Base-by-base conservation (phyloP, 2,797 vertebrate genomes). In the Xenopus petersii region DNA sequence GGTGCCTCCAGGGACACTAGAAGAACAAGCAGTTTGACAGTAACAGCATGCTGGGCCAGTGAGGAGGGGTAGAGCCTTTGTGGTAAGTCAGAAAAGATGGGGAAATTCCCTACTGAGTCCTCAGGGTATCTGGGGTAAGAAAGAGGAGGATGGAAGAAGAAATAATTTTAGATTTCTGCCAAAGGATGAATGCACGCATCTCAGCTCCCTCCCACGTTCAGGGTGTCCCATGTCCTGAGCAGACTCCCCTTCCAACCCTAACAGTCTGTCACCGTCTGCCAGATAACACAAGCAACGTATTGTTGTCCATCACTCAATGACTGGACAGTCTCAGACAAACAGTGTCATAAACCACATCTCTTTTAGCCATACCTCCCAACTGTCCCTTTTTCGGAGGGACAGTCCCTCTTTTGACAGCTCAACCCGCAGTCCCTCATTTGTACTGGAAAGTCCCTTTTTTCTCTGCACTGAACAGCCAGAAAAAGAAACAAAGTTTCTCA, bases 21-120 rank as follows among this genome's bases (percentile, higher is more conserved):
- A 60, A 74, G 76, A 74, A 74, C 76, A 79, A 70, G 76, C 76
- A 69, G 61, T 74, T 70, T 79, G 76, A 79, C 71, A 79, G 76
- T 74, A 74, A 74, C 76, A 79, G 71, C 76, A 79, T 66, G 76
- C 76, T 74, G 71, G 71, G 71, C 76, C 47, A 42, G 60, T 33
- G 61, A 9, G 26, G 62, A 48, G 30, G 62, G 9, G 54, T 17
- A 21, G 61, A 67, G 21, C 36, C 56, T 42, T 42, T 42, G 36
- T 42, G 36, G 76, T 30, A 30, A 56, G 21, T 2, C 26, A 70
- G 71, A 66, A 66, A 47, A 24, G 51, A 65, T 51, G 51, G 71
- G 61, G 76, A 79, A 74, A 79, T 79, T 79, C 76, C 66, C 76
- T 68, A 17, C 42, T 36, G 36, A 24, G 59, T 54, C 75, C 66